These are phyloP conservation scores for Nylanderia fulva DNA, from an alignment of 1,140 invertebrate genomes.

Conservation along the genomic window DNA sequence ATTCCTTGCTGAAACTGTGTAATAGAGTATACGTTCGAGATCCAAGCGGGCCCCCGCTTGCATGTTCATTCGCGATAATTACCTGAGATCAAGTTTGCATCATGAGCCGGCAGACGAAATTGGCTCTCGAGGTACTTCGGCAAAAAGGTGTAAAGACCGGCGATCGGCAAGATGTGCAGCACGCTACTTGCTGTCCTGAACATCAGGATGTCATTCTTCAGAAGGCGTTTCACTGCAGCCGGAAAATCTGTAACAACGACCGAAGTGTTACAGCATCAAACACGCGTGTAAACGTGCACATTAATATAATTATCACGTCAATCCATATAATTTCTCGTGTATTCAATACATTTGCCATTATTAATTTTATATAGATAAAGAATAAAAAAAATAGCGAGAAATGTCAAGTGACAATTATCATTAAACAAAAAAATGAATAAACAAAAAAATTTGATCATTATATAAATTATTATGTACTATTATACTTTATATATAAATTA, in stretches of 20 bases:
- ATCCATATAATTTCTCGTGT: too few species aligned
- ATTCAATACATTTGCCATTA: neutral
- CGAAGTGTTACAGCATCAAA: neutral
- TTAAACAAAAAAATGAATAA: neutral
- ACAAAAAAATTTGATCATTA: slow-evolving; percentile 13
- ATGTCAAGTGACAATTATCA: neutral
- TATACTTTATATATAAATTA: too few species aligned
- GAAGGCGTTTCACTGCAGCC: slow-evolving; percentile 93
- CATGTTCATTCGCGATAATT: slow-evolving; percentile 72
- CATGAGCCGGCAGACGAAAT: slow-evolving; percentile 94
- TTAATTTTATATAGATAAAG: neutral
- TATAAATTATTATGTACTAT: too few species aligned
- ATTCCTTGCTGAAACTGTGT: neutral
- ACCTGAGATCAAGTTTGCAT: slow-evolving; percentile 96
- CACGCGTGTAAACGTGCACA: neutral
- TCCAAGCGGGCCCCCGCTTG: neutral
- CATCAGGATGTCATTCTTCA: slow-evolving; percentile 96
- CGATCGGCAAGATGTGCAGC: slow-evolving; percentile 95
- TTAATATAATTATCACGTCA: slow-evolving; percentile 6
- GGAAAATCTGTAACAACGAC: slow-evolving; percentile 91
- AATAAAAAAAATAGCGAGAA: neutral
- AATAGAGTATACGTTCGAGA: slow-evolving; percentile 23
- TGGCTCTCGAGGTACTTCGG: slow-evolving; percentile 97
- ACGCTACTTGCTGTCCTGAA: slow-evolving; percentile 95
- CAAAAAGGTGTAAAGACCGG: slow-evolving; percentile 96